These are phyloP conservation scores for Drosophila gunungcola DNA, from an alignment of 1,140 invertebrate genomes.

Conservation along the genomic window DNA sequence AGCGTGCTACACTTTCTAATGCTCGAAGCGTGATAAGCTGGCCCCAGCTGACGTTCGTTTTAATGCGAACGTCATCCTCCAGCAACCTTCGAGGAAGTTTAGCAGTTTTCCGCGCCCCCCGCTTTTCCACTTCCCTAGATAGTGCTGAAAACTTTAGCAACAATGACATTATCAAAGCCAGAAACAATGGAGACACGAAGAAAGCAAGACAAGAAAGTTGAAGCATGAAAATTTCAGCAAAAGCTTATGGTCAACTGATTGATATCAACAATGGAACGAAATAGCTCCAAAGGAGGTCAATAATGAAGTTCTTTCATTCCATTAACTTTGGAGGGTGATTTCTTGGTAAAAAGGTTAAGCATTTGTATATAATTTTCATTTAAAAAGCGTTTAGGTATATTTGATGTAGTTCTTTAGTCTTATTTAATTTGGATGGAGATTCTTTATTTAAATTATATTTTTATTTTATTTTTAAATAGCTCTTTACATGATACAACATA, in stretches of 20 bases:
- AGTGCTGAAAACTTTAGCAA: conserved; percentile 59
- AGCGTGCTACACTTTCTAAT: conserved; percentile 74
- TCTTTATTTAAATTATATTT: too few relatives aligned
- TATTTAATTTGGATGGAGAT: too few relatives aligned
- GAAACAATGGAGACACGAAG: conserved; percentile 33
- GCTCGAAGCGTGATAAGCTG: conserved; percentile 68
- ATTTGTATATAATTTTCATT: too few relatives aligned
- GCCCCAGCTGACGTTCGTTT: conserved; percentile 74
- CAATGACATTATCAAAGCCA: conserved; percentile 75
- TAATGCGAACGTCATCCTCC: conserved; percentile 71
- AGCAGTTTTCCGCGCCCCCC: background rate
- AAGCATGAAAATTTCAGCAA: conserved; percentile 43
- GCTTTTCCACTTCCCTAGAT: conserved; percentile 1
- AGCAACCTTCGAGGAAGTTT: conserved; percentile 9
- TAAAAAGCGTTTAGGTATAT: too few relatives aligned
- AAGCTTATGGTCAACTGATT: conserved; percentile 43
- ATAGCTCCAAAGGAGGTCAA: conserved; percentile 9
- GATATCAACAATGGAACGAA: conserved; percentile 20
- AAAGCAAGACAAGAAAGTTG: conserved; percentile 32
- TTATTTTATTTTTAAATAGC: too few relatives aligned
- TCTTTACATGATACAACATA: too few relatives aligned
- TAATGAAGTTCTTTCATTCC: conserved; percentile 3
- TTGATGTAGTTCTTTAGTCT: too few relatives aligned
- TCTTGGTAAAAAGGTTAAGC: too few relatives aligned
- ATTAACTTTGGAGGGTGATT: background rate